A percentile compares a stretch with the other conserved stretches of the same genome.
Conservation (phyloP, 1,140 invertebrate species). For the Lordiphosa stackelbergi region DNA sequence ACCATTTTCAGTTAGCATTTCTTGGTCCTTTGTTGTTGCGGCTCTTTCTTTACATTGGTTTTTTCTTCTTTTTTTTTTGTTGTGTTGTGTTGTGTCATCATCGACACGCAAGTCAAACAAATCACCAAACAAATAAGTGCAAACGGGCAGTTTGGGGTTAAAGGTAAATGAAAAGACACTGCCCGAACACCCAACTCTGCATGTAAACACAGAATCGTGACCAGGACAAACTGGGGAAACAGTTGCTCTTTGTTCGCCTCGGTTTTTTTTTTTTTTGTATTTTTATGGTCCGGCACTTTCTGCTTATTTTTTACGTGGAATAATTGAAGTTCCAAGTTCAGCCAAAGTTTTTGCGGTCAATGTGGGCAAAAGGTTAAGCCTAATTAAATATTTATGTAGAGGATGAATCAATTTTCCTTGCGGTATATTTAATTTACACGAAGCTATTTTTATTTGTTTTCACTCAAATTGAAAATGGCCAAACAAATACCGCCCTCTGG, state of each 20-base stretch:
- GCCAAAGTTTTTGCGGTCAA: constrained; percentile 44
- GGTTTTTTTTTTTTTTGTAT: constrained; percentile 20
- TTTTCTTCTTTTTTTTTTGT: constrained; percentile 1
- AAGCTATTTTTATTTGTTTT: constrained; percentile 55
- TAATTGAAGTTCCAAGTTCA: constrained; percentile 63
- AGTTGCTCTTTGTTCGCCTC: constrained; percentile 6
- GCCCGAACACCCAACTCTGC: constrained; percentile 3
- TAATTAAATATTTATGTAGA: constrained; percentile 71
- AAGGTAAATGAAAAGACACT: constrained; percentile 52
- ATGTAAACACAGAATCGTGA: constrained; percentile 68
- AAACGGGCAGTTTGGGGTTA: constrained; percentile 37
- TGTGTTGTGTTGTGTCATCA: constrained; percentile 73
- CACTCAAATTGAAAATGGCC: constrained; percentile 60
- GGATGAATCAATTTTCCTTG: constrained; percentile 6
- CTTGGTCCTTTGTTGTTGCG: constrained; percentile 23
- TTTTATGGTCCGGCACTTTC: constrained; percentile 29
- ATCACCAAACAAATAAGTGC: constrained; percentile 73
- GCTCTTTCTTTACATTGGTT: background rate
- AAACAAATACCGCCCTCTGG: background rate
- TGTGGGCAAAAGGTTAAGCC: constrained; percentile 53
- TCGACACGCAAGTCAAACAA: constrained; percentile 77
- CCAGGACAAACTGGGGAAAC: constrained; percentile 41
- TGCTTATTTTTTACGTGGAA: constrained; percentile 72
- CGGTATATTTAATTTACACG: constrained; percentile 62
- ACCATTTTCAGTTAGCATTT: constrained; percentile 55